Percentiles rank a stretch among this genome's conserved stretches.
Evolutionary conservation across 2,797 vertebrate genomes (phyloP).

Genomic region (Thaleichthys pacificus): DNA sequence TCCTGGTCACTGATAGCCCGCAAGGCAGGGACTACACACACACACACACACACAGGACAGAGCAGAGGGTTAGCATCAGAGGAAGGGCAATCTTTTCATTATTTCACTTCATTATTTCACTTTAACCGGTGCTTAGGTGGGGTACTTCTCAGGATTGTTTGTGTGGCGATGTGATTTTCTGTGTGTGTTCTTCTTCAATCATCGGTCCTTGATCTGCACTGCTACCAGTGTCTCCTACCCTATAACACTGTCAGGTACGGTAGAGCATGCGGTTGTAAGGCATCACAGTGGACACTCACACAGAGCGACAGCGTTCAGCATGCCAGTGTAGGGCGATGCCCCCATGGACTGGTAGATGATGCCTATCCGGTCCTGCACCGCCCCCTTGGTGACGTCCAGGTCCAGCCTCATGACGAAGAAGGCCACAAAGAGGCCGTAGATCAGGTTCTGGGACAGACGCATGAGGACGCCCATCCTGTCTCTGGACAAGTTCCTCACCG

Average conservation of each 20-base stretch:
- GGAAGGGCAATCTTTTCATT: neutral
- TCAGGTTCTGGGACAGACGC: constrained; percentile 92
- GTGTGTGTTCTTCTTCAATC: no score
- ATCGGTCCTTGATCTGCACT: no score
- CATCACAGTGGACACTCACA: constrained; percentile 78
- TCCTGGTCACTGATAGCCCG: constrained; percentile 91
- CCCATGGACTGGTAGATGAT: constrained; percentile 89
- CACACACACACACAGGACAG: constrained; percentile 7
- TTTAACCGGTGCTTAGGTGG: no score
- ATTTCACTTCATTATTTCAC: no score
- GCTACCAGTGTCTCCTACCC: no score
- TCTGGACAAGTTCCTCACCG: constrained; percentile 82
- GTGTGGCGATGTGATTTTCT: no score
- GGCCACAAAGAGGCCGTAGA: constrained; percentile 86
- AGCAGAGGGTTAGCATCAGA: neutral
- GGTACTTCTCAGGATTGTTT: no score
- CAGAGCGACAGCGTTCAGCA: constrained; percentile 91
- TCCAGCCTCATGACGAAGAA: constrained; percentile 85
- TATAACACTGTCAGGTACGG: no score
- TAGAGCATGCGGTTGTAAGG: neutral
- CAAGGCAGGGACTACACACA: constrained; percentile 81
- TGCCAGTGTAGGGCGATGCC: constrained; percentile 88
- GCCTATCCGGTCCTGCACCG: constrained; percentile 90
- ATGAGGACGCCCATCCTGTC: constrained; percentile 87
- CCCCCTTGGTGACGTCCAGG: constrained; percentile 80